These are phyloP conservation scores for Phocoena sinus DNA, from an alignment of 2,113 vertebrate species.

Conservation along the genomic window DNA sequence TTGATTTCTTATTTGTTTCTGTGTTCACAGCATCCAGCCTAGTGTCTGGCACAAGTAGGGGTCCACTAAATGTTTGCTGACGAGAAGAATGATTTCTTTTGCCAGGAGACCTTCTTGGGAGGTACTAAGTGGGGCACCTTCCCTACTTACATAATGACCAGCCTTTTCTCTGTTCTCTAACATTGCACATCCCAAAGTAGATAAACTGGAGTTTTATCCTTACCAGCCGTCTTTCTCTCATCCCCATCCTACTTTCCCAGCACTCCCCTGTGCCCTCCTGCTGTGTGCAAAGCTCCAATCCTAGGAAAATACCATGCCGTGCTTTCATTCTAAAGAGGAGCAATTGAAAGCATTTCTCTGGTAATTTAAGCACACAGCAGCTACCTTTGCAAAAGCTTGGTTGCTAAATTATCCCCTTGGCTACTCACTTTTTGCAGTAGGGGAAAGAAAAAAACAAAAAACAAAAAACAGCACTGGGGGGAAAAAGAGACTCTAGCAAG, in stretches of 20 bases:
- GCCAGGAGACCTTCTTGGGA: neutral
- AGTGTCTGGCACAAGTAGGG: neutral
- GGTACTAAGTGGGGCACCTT: neutral
- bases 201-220: slow-evolving; percentile 42
- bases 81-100: neutral
- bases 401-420: slow-evolving; percentile 70
- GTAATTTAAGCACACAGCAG: slow-evolving; percentile 74
- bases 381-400: slow-evolving; percentile 68
- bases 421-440: slow-evolving; percentile 56
- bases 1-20: neutral
- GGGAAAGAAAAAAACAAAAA: slow-evolving; percentile 6
- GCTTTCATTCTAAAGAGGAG: slow-evolving; percentile 69
- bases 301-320: slow-evolving; percentile 65
- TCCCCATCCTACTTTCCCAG: slow-evolving; percentile 1
- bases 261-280: slow-evolving; percentile 27
- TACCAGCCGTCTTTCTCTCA: neutral
- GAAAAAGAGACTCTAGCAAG: slow-evolving; percentile 2
- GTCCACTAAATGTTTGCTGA: neutral
- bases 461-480: accelerated
- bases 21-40: neutral
- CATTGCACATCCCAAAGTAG: neutral
- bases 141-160: neutral
- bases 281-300: slow-evolving; percentile 47
- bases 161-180: neutral
- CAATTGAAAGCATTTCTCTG: slow-evolving; percentile 71